phyloP scores from a whole-genome alignment of 2,797 vertebrate species.

The Hypotaenidia philippensis region DNA sequence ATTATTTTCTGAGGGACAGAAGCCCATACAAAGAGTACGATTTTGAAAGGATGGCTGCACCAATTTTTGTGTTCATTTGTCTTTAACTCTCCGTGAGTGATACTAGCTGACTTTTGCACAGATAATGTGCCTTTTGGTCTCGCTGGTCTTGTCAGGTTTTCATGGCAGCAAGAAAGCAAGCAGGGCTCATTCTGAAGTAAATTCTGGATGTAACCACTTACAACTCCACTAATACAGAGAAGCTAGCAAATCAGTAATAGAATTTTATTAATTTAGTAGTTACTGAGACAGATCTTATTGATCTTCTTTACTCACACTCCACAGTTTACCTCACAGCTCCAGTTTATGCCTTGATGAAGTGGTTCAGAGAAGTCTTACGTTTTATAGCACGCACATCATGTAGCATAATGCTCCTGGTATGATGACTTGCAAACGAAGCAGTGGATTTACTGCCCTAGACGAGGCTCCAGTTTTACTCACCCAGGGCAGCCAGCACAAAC shows the following conservation, averaged over 20 bases:
- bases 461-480: neutral
- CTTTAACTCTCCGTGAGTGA: neutral
- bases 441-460: slow-evolving; percentile 35
- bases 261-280: slow-evolving; percentile 71
- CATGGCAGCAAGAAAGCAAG: neutral
- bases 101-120: neutral
- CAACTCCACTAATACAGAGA: slow-evolving; percentile 26
- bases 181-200: neutral
- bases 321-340: slow-evolving; percentile 73
- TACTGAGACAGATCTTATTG: slow-evolving; percentile 70
- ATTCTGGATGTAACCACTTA: neutral
- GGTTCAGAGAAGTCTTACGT: slow-evolving; percentile 44
- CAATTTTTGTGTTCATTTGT: neutral
- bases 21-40: neutral
- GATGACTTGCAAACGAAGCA: slow-evolving; percentile 52
- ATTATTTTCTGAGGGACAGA: neutral
- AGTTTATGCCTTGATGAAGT: slow-evolving; percentile 71
- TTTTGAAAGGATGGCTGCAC: neutral
- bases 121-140: neutral
- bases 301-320: slow-evolving; percentile 57
- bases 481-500: neutral
- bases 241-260: slow-evolving; percentile 37
- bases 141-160: neutral
- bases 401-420: slow-evolving; percentile 2
- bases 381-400: slow-evolving; percentile 54